Percentiles rank a stretch among this genome's conserved stretches.
These are phyloP conservation scores for Saturnia pavonia DNA, from an alignment of 2,888 invertebrate species.

Conservation along the genomic window DNA sequence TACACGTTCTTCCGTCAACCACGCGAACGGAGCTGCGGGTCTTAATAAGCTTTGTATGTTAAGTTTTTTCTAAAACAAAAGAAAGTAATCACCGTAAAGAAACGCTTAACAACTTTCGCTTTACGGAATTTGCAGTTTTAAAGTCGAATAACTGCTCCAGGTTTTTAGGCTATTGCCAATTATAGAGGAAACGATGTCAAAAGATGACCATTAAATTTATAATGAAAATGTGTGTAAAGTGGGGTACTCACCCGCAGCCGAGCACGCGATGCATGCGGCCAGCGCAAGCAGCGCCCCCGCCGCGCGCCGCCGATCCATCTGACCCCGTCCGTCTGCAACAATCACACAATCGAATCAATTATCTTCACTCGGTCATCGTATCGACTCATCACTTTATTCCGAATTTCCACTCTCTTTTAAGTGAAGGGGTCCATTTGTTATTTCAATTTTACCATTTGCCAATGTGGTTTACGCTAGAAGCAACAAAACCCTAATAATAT, in stretches of 20 bases:
- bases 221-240: constrained; percentile 10
- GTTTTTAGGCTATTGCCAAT: constrained; percentile 12
- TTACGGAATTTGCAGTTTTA: constrained; percentile 13
- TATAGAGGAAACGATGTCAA: constrained; percentile 14
- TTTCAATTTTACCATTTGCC: background rate
- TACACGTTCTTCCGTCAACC: no score
- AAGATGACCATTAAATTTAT: constrained; percentile 12
- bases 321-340: constrained; percentile 74
- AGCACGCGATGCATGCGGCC: constrained; percentile 75
- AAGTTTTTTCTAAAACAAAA: constrained; percentile 1
- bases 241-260: constrained; percentile 65
- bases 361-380: constrained; percentile 29
- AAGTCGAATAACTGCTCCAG: constrained; percentile 15
- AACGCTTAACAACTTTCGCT: constrained; percentile 4
- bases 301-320: constrained; percentile 80
- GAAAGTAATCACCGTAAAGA: constrained; percentile 13
- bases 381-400: constrained; percentile 24
- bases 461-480: background rate
- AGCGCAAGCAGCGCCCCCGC: constrained; percentile 80
- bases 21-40: no score
- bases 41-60: background rate
- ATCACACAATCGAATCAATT: constrained; percentile 54
- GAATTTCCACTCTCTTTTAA: constrained; percentile 25
- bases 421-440: background rate
- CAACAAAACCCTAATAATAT: background rate